Evolutionary conservation across 2,888 invertebrate genomes (phyloP), one percentile per base, ranked within the genome.

Genomic region (Amiota minor): DNA sequence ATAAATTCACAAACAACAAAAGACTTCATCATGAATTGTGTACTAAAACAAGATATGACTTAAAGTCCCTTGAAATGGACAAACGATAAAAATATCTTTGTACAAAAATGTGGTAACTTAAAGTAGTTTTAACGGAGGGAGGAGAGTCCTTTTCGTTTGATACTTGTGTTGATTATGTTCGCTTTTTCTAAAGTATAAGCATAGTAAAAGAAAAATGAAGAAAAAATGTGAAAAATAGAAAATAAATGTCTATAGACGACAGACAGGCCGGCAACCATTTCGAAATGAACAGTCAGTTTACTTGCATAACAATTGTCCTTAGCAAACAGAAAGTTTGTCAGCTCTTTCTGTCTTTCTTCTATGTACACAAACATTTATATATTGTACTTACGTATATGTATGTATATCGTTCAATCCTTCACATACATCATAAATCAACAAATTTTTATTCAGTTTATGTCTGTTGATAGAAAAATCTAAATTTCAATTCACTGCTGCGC

Each of bases 221-320:
- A 16, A n/a, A 47, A 46, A 18, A 47, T n/a, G 23, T 45, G n/a
- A 46, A 14, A 14, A 45, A n/a, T n/a, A 46, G 23, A 12, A 46
- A 64, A 12, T 45, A 16, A 14, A 64, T 4, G 35, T 35, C 35
- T 4, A 35, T 4, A 35, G 35, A 35, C 35, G 35, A 35, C 35
- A 35, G 35, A 35, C 35, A 35, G 35, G 35, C 35, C 2, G 35
- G n/a, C 45, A 16, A 64, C 14, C 14, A 14, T n/a, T n/a, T 14
- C 59, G 20, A 85, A 84, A 82, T 85, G 84, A 83, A 85, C 83
- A 85, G 35, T 35, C 35, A 35, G 80, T 86, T 83, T 80, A 79
- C 80, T 80, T 80, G 87, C 83, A 81, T 84, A 82, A 83, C 85
- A 78, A 83, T 86, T 84, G 80, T 81, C 78, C 76, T 83, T 78